A percentile compares a stretch with the other conserved stretches of the same genome.
phyloP scores from a whole-genome alignment of 2,113 vertebrate species.

The Lichenostomus cassidix region DNA sequence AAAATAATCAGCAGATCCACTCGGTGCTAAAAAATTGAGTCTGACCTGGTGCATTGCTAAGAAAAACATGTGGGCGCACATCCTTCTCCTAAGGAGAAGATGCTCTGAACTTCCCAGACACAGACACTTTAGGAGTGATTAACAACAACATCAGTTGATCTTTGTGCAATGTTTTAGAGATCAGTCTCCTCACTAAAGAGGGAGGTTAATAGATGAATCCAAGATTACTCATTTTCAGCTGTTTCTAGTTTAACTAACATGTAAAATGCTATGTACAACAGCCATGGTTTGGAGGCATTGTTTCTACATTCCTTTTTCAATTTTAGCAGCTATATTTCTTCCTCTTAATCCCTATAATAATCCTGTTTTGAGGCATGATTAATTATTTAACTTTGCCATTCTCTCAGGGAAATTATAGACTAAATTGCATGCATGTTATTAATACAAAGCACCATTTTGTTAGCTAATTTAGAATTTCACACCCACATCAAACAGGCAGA shows the following conservation, averaged over 20 bases:
- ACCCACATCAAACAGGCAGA: constrained; percentile 62
- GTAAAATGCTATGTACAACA: constrained; percentile 33
- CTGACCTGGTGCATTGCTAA: background rate
- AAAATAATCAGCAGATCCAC: background rate
- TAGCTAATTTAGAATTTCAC: constrained; percentile 63
- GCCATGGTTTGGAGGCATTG: constrained; percentile 50
- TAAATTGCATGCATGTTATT: constrained; percentile 47
- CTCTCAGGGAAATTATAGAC: constrained; percentile 43
- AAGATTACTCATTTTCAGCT: constrained; percentile 60
- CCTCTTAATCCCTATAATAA: constrained; percentile 54
- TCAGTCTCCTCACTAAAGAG: background rate
- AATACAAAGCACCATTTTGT: constrained; percentile 60
- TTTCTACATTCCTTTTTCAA: constrained; percentile 45
- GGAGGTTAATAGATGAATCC: constrained; percentile 39
- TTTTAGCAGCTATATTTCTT: constrained; percentile 51
- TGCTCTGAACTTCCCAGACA: background rate
- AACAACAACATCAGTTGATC: constrained; percentile 11
- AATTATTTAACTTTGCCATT: constrained; percentile 65
- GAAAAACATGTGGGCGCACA: background rate
- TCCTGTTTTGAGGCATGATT: constrained; percentile 49
- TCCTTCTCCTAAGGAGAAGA: background rate
- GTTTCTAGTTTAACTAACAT: constrained; percentile 58
- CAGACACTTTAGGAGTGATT: background rate
- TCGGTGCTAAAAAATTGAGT: background rate
- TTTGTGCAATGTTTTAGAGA: background rate